These are phyloP conservation scores for Pelagia noctiluca DNA, from an alignment of 30 jellyfish, hydroid and myxozoan genomes.

Conservation along the genomic window DNA sequence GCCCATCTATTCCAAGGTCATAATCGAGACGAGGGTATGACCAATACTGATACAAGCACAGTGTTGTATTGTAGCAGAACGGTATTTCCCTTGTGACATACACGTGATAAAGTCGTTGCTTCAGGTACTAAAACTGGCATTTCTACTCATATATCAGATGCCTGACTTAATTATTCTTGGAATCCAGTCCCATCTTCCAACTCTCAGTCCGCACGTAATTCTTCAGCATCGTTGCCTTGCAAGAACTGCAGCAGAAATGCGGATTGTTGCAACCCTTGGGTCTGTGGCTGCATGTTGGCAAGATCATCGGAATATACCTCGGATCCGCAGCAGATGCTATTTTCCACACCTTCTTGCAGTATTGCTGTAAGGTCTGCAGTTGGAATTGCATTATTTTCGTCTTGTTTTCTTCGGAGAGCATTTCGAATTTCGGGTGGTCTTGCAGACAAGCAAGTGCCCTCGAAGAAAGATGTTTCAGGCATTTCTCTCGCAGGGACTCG, in stretches of 20 bases:
- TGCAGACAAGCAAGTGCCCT: conserved; percentile 70
- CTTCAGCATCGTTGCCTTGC: conserved; percentile 81
- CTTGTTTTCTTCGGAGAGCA: conserved; percentile 69
- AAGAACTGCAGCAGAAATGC: conserved; percentile 77
- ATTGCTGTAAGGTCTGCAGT: conserved; percentile 69
- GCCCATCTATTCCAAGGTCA: too few species aligned
- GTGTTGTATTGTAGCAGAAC: too few species aligned
- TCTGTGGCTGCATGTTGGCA: conserved; percentile 84
- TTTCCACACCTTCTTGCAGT: conserved; percentile 72
- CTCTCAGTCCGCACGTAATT: conserved; percentile 77
- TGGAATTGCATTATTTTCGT: conserved; percentile 74
- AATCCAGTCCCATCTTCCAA: conserved; percentile 85
- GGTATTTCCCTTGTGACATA: too few species aligned
- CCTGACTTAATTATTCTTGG: conserved; percentile 6
- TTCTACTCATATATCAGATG: too few species aligned
- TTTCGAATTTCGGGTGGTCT: conserved; percentile 79
- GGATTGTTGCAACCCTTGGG: conserved; percentile 86
- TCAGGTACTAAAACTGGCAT: too few species aligned
- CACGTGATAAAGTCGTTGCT: too few species aligned
- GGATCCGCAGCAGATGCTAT: conserved; percentile 85
- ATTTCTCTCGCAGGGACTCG: conserved; percentile 52
- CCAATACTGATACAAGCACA: too few species aligned
- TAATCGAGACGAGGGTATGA: too few species aligned
- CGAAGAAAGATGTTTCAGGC: conserved; percentile 70
- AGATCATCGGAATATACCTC: conserved; percentile 80